Evolutionary conservation across 2,888 invertebrate genomes (phyloP).

Genomic region (Imbricaverruca yamaguchii): DNA sequence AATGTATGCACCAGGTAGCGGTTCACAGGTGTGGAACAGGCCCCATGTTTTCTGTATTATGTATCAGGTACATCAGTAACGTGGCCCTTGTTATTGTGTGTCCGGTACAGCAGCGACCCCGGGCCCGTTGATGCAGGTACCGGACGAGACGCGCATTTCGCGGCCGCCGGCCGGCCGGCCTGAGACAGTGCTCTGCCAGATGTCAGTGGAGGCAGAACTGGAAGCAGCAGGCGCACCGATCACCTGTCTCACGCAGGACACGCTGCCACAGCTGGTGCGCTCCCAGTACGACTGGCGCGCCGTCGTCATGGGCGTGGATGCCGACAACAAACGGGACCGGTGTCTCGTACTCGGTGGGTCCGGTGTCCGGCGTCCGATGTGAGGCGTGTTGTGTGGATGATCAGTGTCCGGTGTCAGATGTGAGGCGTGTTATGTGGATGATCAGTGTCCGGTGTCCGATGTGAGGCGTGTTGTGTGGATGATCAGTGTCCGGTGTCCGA

Average conservation of each 20-base stretch:
- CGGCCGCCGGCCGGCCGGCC: not conserved
- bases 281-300: slow-evolving; percentile 61
- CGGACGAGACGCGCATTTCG: not conserved
- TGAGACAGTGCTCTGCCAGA: not conserved
- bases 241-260: slow-evolving; percentile 22
- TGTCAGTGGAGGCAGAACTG: not conserved
- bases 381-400: no score
- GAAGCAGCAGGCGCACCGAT: not conserved
- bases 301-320: slow-evolving; percentile 44
- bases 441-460: no score
- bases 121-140: not conserved
- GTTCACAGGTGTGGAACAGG: no score
- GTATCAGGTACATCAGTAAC: no score
- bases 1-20: no score
- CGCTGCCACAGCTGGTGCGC: slow-evolving; percentile 30
- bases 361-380: not conserved
- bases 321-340: slow-evolving; percentile 33
- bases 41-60: no score
- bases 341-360: slow-evolving; percentile 29
- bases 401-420: no score
- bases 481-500: no score
- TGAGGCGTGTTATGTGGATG: no score
- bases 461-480: no score
- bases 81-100: no score
- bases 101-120: no score